Percentiles rank a stretch among this genome's conserved stretches.
phyloP scores from a whole-genome alignment of 2,113 vertebrate species.

The Boleophthalmus pectinirostris region DNA sequence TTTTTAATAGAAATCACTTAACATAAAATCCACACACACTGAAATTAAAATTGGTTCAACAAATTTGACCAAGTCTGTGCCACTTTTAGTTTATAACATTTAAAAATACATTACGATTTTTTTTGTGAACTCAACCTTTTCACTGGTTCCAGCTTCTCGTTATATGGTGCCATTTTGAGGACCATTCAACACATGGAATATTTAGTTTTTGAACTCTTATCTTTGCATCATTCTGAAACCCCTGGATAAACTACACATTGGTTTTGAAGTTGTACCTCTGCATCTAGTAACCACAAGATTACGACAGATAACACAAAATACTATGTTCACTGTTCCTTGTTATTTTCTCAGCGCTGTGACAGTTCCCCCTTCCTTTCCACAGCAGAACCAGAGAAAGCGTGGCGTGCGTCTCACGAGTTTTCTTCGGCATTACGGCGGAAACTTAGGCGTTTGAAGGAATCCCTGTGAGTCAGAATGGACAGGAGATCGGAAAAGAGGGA shows the following conservation, averaged over 20 bases:
- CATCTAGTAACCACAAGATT: constrained; percentile 28
- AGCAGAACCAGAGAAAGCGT: constrained; percentile 11
- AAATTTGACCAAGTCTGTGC: too few species aligned
- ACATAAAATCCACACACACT: too few species aligned
- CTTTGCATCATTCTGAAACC: too few species aligned
- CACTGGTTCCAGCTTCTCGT: too few species aligned
- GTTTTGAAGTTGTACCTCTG: constrained; percentile 19
- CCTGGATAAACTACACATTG: constrained; percentile 35
- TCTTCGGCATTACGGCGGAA: constrained; percentile 77
- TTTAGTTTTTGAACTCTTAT: too few species aligned
- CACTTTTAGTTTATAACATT: too few species aligned
- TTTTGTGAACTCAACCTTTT: background rate
- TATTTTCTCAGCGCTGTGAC: constrained; percentile 29
- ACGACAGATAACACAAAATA: constrained; percentile 26
- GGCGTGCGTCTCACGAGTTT: constrained; percentile 68
- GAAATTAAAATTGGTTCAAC: too few species aligned
- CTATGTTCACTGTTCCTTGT: constrained; percentile 30
- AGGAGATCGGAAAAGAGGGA: constrained; percentile 12
- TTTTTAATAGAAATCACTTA: too few species aligned
- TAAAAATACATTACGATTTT: too few species aligned
- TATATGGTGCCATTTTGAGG: too few species aligned
- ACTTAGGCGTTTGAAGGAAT: constrained; percentile 80
- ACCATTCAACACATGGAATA: too few species aligned
- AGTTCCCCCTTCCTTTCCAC: constrained; percentile 22
- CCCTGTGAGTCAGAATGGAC: constrained; percentile 63